phyloP scores from a whole-genome alignment of 2,888 invertebrate species.

The Stenchaetothrips biformis region DNA sequence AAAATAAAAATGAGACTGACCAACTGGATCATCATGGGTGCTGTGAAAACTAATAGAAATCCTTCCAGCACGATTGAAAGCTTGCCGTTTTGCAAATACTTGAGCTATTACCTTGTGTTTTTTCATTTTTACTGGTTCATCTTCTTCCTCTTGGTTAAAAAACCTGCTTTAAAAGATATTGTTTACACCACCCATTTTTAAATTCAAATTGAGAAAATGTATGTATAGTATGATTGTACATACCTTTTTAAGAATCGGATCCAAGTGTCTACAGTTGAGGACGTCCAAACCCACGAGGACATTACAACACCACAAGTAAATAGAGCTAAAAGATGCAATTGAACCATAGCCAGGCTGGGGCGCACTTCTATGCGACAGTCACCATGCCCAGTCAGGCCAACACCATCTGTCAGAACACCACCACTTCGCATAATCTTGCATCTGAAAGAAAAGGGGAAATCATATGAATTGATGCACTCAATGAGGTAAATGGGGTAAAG shows the following conservation, averaged over 20 bases:
- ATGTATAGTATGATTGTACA: conserved; percentile 32
- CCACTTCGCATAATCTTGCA: conserved; percentile 44
- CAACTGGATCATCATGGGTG: conserved; percentile 84
- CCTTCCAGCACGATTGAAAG: conserved; percentile 70
- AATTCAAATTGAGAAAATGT: conserved; percentile 26
- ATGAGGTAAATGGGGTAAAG: no score
- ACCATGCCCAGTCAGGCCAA: conserved; percentile 41
- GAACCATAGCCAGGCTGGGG: conserved; percentile 76
- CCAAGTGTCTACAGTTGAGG: conserved; percentile 80
- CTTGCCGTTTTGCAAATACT: conserved; percentile 81
- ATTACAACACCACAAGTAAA: conserved; percentile 82
- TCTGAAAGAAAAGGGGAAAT: conserved; percentile 42
- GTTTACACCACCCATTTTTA: background rate
- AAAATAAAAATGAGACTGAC: conserved; percentile 42
- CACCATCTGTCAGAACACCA: conserved; percentile 41
- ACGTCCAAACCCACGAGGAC: conserved; percentile 94
- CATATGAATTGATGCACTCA: no score
- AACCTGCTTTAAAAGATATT: background rate
- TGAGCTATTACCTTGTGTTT: conserved; percentile 90
- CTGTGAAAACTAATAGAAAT: conserved; percentile 84
- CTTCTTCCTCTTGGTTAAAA: conserved; percentile 52
- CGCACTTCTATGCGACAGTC: conserved; percentile 63
- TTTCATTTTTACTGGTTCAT: conserved; percentile 65
- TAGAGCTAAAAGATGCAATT: conserved; percentile 73
- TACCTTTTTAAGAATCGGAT: conserved; percentile 76